Percentiles rank a stretch among this genome's conserved stretches.
Evolutionary conservation across 2,888 invertebrate species (phyloP).

Genomic region (Mechanitis messenoides): DNA sequence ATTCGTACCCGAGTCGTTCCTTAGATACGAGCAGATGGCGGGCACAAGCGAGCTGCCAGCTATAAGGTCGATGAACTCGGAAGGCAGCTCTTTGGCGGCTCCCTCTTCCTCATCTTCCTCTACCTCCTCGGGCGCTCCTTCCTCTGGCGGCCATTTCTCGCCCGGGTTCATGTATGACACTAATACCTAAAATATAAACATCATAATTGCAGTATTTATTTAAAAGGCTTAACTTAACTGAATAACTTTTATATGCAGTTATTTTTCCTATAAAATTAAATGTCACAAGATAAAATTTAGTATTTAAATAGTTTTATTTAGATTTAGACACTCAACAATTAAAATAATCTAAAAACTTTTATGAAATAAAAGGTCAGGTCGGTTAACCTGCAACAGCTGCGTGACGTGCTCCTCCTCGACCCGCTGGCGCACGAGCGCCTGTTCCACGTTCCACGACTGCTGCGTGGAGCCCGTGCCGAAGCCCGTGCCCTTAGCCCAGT

Average conservation of each 20-base stretch:
- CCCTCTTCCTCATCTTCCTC: constrained; percentile 49
- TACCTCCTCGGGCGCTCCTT: constrained; percentile 55
- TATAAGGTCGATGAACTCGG: constrained; percentile 84
- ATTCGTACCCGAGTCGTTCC: constrained; percentile 88
- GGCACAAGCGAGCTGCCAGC: constrained; percentile 90
- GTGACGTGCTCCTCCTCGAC: constrained; percentile 97
- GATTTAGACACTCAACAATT: not conserved
- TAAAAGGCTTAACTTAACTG: no score
- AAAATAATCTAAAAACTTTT: not conserved
- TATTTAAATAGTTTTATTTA: no score
- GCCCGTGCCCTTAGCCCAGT: constrained; percentile 98
- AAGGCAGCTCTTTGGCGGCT: constrained; percentile 73
- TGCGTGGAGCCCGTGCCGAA: constrained; percentile 97
- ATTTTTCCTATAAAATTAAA: no score
- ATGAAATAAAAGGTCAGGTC: not conserved
- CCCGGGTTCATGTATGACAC: constrained; percentile 92
- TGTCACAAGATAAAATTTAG: no score
- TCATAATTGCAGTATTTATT: no score
- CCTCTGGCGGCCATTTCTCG: constrained; percentile 71
- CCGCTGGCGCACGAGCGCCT: constrained; percentile 90
- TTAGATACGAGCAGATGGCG: constrained; percentile 91
- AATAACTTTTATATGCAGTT: no score
- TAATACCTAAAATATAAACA: constrained; percentile 78
- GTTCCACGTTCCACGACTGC: constrained; percentile 97
- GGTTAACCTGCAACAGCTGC: constrained; percentile 80